These are phyloP conservation scores for Sebastes miniatus DNA, from an alignment of 2,797 vertebrate species.

Conservation along the genomic window DNA sequence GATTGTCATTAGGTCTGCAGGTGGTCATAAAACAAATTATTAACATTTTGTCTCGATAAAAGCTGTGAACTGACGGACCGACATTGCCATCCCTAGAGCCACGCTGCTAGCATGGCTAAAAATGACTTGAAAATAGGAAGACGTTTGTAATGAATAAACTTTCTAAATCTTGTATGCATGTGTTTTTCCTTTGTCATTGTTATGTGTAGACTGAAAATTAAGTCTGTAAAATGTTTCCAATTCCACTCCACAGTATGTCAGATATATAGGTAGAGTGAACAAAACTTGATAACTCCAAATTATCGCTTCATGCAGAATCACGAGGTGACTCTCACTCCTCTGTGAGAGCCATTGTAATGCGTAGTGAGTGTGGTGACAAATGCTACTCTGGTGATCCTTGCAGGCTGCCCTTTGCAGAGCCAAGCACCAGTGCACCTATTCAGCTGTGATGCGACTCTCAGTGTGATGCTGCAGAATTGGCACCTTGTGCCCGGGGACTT, in stretches of 20 bases:
- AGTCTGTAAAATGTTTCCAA: not conserved
- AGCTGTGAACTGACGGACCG: not conserved
- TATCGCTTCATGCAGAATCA: not conserved
- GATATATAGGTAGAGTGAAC: not conserved
- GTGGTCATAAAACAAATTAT: not conserved
- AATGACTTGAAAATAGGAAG: not conserved
- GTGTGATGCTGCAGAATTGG: slow-evolving; percentile 26
- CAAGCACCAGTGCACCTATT: slow-evolving; percentile 57
- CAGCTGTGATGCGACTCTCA: slow-evolving; percentile 27
- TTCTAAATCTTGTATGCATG: not conserved
- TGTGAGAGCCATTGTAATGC: slow-evolving; percentile 41
- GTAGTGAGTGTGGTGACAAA: slow-evolving; percentile 51
- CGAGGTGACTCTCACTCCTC: not conserved
- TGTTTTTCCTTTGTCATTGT: not conserved
- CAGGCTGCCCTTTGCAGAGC: slow-evolving; percentile 69
- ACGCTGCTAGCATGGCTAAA: not conserved
- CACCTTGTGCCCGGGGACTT: slow-evolving; percentile 32
- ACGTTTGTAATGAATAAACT: not conserved
- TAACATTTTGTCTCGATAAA: not conserved
- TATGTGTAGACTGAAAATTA: not conserved
- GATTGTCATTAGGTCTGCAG: not conserved
- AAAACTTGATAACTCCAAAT: not conserved
- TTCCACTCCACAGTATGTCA: not conserved
- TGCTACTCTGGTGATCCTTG: slow-evolving; percentile 67
- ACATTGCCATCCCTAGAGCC: not conserved